Percentiles rank a stretch among this genome's conserved stretches.
Conservation (phyloP, 2,113 vertebrate genomes). For the Dipodomys spectabilis region DNA sequence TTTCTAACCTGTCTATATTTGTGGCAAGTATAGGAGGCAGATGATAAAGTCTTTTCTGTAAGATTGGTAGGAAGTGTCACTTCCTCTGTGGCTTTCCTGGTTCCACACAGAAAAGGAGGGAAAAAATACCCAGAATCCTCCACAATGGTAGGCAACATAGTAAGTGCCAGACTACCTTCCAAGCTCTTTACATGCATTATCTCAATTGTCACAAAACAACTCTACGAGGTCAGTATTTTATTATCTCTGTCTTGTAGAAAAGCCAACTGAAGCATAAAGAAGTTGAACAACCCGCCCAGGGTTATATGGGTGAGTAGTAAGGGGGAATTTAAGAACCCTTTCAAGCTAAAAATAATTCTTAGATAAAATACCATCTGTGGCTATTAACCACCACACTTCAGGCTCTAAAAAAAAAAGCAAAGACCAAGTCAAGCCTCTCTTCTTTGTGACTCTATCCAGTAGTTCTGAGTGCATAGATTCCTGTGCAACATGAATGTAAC, state of each 20-base stretch:
- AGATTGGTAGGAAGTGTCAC: not conserved
- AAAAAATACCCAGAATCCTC: not conserved
- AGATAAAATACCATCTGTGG: not conserved
- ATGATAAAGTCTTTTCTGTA: not conserved
- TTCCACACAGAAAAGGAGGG: not conserved
- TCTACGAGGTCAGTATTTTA: not conserved
- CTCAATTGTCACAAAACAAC: not conserved
- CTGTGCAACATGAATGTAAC: not conserved
- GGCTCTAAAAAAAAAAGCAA: not conserved
- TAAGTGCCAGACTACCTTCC: not conserved
- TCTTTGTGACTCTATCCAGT: not conserved
- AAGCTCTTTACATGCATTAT: not conserved
- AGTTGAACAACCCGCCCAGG: not conserved
- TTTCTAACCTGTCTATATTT: not conserved
- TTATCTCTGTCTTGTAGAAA: not conserved
- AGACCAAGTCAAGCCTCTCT: not conserved
- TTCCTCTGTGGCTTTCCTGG: not conserved
- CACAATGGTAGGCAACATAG: not conserved
- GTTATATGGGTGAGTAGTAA: not conserved
- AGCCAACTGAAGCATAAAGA: not conserved
- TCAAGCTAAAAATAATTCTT: constrained; percentile 49
- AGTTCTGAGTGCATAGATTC: not conserved
- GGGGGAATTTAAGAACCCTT: constrained; percentile 44
- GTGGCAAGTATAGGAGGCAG: not conserved
- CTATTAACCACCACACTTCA: not conserved